Percentiles rank a stretch among this genome's conserved stretches.
Evolutionary conservation across 2,113 vertebrate species (phyloP).

Genomic region (Siniperca chuatsi): DNA sequence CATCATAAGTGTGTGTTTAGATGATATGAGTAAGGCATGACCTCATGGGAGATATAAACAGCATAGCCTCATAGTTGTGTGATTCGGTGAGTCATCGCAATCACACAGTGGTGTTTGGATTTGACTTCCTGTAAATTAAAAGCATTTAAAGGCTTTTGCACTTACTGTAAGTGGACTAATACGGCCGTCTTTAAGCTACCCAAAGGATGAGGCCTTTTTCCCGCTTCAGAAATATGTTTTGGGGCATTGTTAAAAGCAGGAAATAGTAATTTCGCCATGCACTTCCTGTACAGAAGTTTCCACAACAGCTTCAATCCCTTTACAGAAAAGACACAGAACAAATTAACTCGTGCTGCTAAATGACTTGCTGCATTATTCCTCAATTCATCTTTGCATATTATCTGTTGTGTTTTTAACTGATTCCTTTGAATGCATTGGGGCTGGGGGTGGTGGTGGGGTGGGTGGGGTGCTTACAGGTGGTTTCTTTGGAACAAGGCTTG

Average conservation of each 20-base stretch:
- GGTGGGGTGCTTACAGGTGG: slow-evolving; percentile 31
- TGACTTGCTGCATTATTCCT: neutral
- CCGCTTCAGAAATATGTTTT: slow-evolving; percentile 72
- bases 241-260: slow-evolving; percentile 77
- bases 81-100: slow-evolving; percentile 72
- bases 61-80: slow-evolving; percentile 66
- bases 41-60: slow-evolving; percentile 74
- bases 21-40: slow-evolving; percentile 74
- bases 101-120: slow-evolving; percentile 72
- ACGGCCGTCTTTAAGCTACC: slow-evolving; percentile 21
- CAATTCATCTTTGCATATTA: slow-evolving; percentile 4
- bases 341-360: neutral
- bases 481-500: slow-evolving; percentile 22
- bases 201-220: slow-evolving; percentile 27
- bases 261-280: slow-evolving; percentile 66
- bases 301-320: slow-evolving; percentile 50
- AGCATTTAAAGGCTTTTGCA: slow-evolving; percentile 47
- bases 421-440: neutral
- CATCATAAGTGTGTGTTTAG: slow-evolving; percentile 70
- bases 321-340: neutral
- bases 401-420: neutral
- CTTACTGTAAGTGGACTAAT: slow-evolving; percentile 31
- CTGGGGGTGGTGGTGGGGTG: too few relatives aligned
- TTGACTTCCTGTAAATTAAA: slow-evolving; percentile 62
- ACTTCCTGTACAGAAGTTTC: slow-evolving; percentile 69